A percentile compares a stretch with the other conserved stretches of the same genome.
Evolutionary conservation across 2,113 vertebrate species (phyloP).

Genomic region (Redunca redunca): DNA sequence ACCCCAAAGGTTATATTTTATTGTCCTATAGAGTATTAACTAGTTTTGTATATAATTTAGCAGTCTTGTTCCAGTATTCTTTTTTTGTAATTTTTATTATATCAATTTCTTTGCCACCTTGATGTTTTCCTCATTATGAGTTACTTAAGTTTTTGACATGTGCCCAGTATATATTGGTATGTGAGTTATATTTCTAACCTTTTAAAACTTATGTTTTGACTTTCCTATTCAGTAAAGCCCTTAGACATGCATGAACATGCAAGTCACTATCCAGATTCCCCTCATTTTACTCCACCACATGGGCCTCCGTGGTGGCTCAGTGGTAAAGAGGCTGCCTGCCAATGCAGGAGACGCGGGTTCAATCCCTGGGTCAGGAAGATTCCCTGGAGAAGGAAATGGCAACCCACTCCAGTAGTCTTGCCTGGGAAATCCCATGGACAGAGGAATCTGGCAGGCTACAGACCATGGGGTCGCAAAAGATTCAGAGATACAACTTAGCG

Average conservation of each 20-base stretch:
- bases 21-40: background rate
- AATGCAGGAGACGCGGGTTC: accelerated
- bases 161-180: background rate
- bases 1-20: background rate
- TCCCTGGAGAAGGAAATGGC: background rate
- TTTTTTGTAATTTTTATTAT: background rate
- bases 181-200: slow-evolving; percentile 5
- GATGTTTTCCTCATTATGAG: background rate
- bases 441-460: background rate
- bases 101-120: background rate
- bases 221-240: background rate
- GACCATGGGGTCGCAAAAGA: background rate
- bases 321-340: background rate
- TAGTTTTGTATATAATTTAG: background rate
- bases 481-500: background rate
- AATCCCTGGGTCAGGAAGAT: background rate
- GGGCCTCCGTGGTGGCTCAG: background rate
- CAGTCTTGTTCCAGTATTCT: background rate
- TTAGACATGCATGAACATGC: background rate
- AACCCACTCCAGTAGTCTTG: background rate
- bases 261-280: background rate
- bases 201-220: slow-evolving; percentile 33
- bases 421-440: background rate
- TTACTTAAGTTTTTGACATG: background rate
- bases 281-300: background rate